These are phyloP conservation scores for Trachelus stipa DNA, from an alignment of 2,888 invertebrate species.

Conservation along the genomic window DNA sequence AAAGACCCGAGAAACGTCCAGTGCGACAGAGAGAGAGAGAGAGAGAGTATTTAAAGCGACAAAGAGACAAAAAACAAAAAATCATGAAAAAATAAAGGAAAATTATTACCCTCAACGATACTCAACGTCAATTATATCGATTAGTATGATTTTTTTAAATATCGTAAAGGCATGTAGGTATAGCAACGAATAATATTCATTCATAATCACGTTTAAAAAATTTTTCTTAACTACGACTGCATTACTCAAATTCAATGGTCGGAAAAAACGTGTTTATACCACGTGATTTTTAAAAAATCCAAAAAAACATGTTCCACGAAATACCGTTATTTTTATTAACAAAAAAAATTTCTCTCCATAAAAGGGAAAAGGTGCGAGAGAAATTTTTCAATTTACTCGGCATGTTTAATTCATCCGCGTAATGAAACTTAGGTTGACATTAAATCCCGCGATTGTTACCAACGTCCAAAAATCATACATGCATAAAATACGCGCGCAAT, in stretches of 20 bases:
- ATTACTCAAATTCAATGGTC: too few species aligned
- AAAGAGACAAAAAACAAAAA: conserved; percentile 7
- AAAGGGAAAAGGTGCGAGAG: background rate
- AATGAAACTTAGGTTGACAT: background rate
- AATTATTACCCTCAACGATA: conserved; percentile 1
- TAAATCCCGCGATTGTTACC: background rate
- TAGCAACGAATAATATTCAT: background rate
- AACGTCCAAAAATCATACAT: background rate
- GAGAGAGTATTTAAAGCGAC: background rate
- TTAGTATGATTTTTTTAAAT: background rate
- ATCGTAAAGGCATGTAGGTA: background rate
- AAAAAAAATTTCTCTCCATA: background rate
- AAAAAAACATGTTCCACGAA: background rate
- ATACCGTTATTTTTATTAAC: background rate
- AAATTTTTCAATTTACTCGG: background rate
- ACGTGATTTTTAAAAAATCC: background rate
- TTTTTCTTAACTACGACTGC: too few species aligned
- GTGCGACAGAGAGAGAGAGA: background rate
- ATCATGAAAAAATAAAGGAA: background rate
- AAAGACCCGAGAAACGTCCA: background rate
- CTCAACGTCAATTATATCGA: background rate
- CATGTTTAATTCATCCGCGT: background rate
- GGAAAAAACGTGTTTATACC: background rate
- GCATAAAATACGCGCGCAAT: background rate
- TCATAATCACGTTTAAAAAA: too few species aligned